phyloP scores from a whole-genome alignment of 1,140 invertebrate genomes.

The Neoseiulus cucumeris region DNA sequence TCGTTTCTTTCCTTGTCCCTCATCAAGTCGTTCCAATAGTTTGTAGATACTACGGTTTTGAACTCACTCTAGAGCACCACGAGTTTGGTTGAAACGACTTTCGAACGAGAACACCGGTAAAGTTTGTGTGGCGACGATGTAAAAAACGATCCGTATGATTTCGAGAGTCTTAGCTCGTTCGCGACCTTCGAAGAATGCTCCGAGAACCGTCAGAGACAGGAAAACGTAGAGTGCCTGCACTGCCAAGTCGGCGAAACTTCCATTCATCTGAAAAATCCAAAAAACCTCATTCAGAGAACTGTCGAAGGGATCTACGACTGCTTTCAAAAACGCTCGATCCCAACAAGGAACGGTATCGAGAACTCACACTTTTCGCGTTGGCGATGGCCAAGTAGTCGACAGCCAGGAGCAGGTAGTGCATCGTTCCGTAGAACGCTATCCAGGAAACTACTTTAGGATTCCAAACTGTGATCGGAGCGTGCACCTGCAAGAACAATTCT shows the following conservation, averaged over 20 bases:
- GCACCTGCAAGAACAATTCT: background rate
- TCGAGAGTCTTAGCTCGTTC: background rate
- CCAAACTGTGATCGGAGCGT: background rate
- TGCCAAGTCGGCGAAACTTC: background rate
- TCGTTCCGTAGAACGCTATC: background rate
- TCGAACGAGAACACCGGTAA: background rate
- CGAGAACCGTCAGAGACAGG: background rate
- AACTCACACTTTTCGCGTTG: background rate
- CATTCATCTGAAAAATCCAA: background rate
- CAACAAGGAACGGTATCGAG: background rate
- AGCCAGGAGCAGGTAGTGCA: background rate
- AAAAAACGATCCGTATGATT: background rate
- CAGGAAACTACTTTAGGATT: background rate
- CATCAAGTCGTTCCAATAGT: too few relatives aligned
- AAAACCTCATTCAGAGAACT: background rate
- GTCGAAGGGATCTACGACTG: background rate
- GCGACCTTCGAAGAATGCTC: background rate
- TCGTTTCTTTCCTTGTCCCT: too few relatives aligned
- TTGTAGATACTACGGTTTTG: too few relatives aligned
- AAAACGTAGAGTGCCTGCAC: background rate
- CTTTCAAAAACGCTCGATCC: background rate
- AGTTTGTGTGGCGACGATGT: background rate
- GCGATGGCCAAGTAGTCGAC: background rate
- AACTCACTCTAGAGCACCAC: too few relatives aligned
- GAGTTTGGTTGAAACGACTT: background rate